Evolutionary conservation across 2,888 invertebrate species (phyloP).

Genomic region (Brachylomia viminalis): DNA sequence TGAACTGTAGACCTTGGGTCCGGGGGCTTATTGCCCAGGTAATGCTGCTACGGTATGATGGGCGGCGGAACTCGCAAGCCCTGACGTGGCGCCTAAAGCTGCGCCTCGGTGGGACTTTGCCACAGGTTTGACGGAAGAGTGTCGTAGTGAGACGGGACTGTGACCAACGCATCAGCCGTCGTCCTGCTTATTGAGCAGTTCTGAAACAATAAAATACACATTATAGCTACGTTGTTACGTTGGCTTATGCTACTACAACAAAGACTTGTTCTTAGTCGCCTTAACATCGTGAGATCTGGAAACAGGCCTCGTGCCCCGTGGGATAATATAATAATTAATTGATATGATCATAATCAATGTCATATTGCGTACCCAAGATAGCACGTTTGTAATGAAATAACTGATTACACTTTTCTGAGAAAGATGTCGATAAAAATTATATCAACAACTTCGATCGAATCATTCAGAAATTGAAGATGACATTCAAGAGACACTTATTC

Average conservation of each 20-base stretch:
- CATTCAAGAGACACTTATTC: constrained; percentile 13
- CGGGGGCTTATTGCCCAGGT: constrained; percentile 71
- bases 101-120: constrained; percentile 85
- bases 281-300: neutral
- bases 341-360: neutral
- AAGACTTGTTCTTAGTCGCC: neutral
- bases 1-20: constrained; percentile 75
- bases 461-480: constrained; percentile 13
- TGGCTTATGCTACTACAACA: neutral
- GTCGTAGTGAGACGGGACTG: constrained; percentile 94
- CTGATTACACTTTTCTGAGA: constrained; percentile 17
- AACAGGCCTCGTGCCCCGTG: neutral
- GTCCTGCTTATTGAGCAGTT: constrained; percentile 93
- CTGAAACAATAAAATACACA: constrained; percentile 78
- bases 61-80: constrained; percentile 73
- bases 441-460: constrained; percentile 23
- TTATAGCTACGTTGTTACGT: neutral
- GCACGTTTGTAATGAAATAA: constrained; percentile 11
- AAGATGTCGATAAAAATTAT: constrained; percentile 21
- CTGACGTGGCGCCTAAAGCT: constrained; percentile 80
- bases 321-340: neutral
- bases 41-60: constrained; percentile 80
- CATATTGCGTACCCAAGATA: constrained; percentile 11
- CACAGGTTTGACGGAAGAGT: constrained; percentile 89
- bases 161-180: constrained; percentile 93